phyloP scores from a whole-genome alignment of 2,797 vertebrate genomes.

The Loriculus beryllinus region DNA sequence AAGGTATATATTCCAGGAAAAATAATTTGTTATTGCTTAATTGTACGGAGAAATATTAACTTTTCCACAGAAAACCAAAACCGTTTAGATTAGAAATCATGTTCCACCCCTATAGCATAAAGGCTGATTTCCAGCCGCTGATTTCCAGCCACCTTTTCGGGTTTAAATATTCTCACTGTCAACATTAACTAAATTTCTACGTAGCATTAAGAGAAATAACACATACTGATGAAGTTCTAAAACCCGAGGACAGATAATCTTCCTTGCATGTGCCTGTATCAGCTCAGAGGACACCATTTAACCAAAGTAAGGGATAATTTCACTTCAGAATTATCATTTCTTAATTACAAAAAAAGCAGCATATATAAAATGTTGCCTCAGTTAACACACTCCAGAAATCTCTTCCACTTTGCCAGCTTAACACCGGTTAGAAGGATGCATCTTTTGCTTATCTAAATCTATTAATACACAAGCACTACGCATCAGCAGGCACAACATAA shows the following conservation, averaged over 20 bases:
- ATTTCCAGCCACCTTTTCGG: not conserved
- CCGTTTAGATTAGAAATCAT: not conserved
- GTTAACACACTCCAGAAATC: not conserved
- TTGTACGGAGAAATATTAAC: not conserved
- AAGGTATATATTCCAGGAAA: not conserved
- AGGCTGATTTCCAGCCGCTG: not conserved
- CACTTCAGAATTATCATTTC: not conserved
- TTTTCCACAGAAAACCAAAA: constrained; percentile 14
- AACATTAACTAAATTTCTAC: not conserved
- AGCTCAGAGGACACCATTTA: not conserved
- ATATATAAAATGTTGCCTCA: not conserved
- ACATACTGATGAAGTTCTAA: not conserved
- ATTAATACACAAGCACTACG: not conserved
- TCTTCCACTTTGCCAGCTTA: not conserved
- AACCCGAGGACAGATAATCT: not conserved
- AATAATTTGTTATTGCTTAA: not conserved
- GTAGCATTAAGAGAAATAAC: not conserved
- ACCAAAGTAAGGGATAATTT: not conserved
- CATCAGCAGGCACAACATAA: not conserved
- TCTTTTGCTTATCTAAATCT: not conserved
- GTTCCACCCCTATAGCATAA: not conserved
- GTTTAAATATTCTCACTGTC: not conserved
- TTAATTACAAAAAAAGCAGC: not conserved
- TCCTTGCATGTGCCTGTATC: not conserved
- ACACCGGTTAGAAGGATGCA: not conserved